Base-by-base conservation (phyloP, 2,888 invertebrate genomes). In the Cremastinae sp. region DNA sequence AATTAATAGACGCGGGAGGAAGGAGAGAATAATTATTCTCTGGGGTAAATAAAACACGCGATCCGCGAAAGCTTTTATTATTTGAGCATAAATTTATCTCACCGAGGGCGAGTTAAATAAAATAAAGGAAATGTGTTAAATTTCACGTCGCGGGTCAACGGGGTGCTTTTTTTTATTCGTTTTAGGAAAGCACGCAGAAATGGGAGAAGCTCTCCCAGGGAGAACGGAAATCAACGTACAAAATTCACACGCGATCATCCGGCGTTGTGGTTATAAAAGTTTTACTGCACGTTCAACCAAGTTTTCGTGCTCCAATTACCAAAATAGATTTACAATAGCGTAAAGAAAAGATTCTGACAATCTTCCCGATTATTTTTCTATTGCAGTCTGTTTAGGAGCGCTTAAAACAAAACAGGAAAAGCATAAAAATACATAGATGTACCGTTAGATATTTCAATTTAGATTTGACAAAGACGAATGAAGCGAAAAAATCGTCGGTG, bases 251-350 rank as follows among this genome's bases (percentile, higher is more conserved):
- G 80, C 80, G 79, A 80, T 79, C 65, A 74, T 71, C 43, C 65
- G 41, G 51, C 49, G 49, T 37, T 18, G 47, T 16, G 47, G 56
- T 61, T 68, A 74, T 73, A 75, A 78, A 79, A 77, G 77, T 77
- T 74, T 49, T 66, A 39, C 66, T 72, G 66, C 71, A 39, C 66
- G 56, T 61, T 72, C 64, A 66, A n/a, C 43, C 59, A 71, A 79
- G 79, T 71, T 80, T 80, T 80, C 78, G 74, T 59, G 79, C 70
- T 75, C 73, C 79, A 80, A 80, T 80, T 79, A 75, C 80, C 65
- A 66, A 68, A 78, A 70, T 71, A 76, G 41, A 55, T 78, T 79
- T 59, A 75, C 78, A 79, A 71, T 76, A 69, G 69, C 20, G 7
- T 56, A 75, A 59, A 55, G 45, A 16, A 22, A 56, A 43, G 58